Evolutionary conservation across 2,113 vertebrate species (phyloP).

Genomic region (Microtus oregoni): DNA sequence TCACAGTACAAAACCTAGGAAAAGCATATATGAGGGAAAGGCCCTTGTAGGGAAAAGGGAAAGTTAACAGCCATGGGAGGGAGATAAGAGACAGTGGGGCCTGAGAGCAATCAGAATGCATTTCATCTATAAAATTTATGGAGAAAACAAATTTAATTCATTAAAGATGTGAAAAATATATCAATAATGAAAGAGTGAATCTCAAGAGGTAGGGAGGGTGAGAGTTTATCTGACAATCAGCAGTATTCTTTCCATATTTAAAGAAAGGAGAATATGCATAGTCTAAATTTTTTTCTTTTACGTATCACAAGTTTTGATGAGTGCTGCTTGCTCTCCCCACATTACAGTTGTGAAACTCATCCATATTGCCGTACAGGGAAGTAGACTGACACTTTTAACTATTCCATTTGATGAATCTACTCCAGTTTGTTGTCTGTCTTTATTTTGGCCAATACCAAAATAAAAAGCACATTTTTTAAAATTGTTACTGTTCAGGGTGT

Average conservation of each 20-base stretch:
- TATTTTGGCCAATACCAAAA: conserved; percentile 26
- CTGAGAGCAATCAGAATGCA: neutral
- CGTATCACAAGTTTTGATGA: neutral
- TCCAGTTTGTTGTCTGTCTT: neutral
- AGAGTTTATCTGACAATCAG: neutral
- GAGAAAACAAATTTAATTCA: neutral
- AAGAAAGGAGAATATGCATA: neutral
- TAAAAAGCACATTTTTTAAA: neutral
- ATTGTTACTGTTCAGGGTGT: neutral
- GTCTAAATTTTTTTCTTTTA: too few relatives aligned
- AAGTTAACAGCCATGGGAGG: neutral
- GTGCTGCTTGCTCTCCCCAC: neutral
- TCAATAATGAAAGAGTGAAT: neutral
- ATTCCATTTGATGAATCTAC: neutral
- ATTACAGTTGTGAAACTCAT: neutral
- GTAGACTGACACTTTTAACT: neutral
- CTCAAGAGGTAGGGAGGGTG: neutral
- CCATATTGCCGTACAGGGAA: neutral
- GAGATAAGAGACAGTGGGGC: neutral
- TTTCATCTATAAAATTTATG: neutral
- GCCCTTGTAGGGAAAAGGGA: neutral
- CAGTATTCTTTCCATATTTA: neutral
- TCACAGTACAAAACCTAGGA: neutral
- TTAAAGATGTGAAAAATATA: neutral
- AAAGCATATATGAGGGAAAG: neutral